Conservation (phyloP, 2,888 invertebrate species). For the Andrena chrysosceles region DNA sequence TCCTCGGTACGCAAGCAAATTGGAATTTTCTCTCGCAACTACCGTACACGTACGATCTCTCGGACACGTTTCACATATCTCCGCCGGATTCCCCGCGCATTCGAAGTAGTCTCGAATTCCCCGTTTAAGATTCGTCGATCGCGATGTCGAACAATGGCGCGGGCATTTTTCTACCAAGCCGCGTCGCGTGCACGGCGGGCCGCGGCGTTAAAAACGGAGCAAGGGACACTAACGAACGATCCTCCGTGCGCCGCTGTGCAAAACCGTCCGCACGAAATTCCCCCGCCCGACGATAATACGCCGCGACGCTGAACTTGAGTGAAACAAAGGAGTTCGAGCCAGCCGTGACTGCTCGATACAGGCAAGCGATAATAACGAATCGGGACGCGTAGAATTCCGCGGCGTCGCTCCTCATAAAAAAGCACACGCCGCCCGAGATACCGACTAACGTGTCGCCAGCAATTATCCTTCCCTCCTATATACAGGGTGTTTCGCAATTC, state of each 20-base stretch:
- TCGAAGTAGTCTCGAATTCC: background rate
- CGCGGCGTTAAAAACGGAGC: constrained; percentile 2
- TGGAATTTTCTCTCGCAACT: too few species aligned
- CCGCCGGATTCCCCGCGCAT: too few species aligned
- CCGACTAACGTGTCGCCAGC: constrained; percentile 39
- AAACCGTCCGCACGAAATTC: constrained; percentile 39
- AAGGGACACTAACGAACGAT: background rate
- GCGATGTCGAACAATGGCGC: too few species aligned
- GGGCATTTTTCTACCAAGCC: too few species aligned
- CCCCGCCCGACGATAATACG: constrained; percentile 40
- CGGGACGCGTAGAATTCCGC: constrained; percentile 45
- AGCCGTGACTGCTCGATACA: constrained; percentile 60
- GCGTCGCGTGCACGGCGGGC: too few species aligned
- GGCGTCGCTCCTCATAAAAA: constrained; percentile 33
- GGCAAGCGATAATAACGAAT: constrained; percentile 56
- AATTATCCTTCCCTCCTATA: constrained; percentile 31
- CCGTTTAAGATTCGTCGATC: background rate
- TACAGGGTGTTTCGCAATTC: constrained; percentile 16
- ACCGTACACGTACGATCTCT: too few species aligned
- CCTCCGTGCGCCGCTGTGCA: constrained; percentile 17
- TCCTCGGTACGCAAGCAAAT: too few species aligned
- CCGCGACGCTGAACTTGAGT: constrained; percentile 50
- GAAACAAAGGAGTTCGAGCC: constrained; percentile 60
- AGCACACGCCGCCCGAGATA: constrained; percentile 18
- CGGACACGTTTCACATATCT: too few species aligned